phyloP scores from a whole-genome alignment of 1,140 invertebrate genomes.

The Magallana gigas region DNA sequence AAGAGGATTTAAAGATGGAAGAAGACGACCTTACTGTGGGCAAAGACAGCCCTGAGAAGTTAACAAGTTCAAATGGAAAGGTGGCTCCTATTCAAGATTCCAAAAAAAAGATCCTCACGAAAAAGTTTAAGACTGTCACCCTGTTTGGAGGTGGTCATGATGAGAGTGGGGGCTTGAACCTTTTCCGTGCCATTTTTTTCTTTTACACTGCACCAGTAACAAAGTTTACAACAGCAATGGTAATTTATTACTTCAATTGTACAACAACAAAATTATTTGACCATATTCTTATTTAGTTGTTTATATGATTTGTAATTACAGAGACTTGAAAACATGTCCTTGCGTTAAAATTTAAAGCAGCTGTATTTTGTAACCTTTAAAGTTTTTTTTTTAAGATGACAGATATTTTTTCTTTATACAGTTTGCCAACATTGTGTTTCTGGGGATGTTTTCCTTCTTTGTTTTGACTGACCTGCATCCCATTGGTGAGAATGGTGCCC shows the following conservation, averaged over 20 bases:
- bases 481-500: slow-evolving; percentile 41
- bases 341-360: no score
- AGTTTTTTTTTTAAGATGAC: no score
- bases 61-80: background rate
- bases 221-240: slow-evolving; percentile 66
- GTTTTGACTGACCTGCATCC: slow-evolving; percentile 73
- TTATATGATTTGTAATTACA: no score
- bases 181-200: slow-evolving; percentile 68
- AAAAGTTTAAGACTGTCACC: slow-evolving; percentile 64
- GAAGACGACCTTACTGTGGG: background rate
- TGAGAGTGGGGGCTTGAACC: slow-evolving; percentile 57
- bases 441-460: slow-evolving; percentile 73
- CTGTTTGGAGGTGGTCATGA: slow-evolving; percentile 54
- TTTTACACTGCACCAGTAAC: slow-evolving; percentile 74
- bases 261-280: background rate
- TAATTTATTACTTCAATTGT: slow-evolving; percentile 46
- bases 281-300: background rate
- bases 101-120: slow-evolving; percentile 31
- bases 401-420: slow-evolving; percentile 57
- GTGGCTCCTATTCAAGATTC: slow-evolving; percentile 31
- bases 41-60: background rate
- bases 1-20: background rate
- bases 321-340: no score
- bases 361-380: no score
- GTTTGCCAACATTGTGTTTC: slow-evolving; percentile 73